These are phyloP conservation scores for Megaleporinus macrocephalus DNA, from an alignment of 2,113 vertebrate species.

Conservation along the genomic window DNA sequence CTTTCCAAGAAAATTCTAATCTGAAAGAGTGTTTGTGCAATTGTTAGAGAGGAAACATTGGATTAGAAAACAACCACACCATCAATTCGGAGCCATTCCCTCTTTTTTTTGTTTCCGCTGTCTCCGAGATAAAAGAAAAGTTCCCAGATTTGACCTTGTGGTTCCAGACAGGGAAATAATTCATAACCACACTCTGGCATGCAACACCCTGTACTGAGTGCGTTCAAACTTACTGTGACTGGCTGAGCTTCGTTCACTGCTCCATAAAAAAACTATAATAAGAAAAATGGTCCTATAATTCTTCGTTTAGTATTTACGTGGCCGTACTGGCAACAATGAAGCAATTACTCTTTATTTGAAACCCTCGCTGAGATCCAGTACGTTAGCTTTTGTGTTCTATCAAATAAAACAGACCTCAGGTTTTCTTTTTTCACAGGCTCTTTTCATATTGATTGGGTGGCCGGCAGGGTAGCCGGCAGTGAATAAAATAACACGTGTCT, in stretches of 20 bases:
- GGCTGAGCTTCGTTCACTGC: neutral
- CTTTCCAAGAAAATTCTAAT: conserved; percentile 10
- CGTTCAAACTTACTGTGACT: neutral
- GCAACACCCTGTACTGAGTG: neutral
- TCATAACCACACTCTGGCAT: neutral
- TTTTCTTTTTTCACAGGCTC: conserved; percentile 7
- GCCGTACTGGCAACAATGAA: neutral
- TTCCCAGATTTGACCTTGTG: neutral
- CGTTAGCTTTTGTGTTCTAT: conserved; percentile 10
- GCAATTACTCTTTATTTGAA: conserved; percentile 4
- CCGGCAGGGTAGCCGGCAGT: conserved; percentile 5
- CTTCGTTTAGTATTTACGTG: conserved; percentile 21
- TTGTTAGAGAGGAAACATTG: neutral
- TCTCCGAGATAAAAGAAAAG: neutral
- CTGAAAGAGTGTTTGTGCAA: neutral
- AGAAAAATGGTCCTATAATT: conserved; percentile 10
- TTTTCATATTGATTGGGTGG: conserved; percentile 27
- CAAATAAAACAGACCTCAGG: conserved; percentile 3
- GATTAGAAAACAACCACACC: neutral
- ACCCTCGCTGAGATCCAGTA: conserved; percentile 18
- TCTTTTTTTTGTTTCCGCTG: neutral
- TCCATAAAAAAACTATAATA: neutral
- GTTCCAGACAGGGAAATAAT: neutral
- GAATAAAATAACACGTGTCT: conserved; percentile 15
- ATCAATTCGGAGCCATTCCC: neutral